Base-by-base conservation (phyloP, 2,888 invertebrate species). In the Ochropleura plecta region DNA sequence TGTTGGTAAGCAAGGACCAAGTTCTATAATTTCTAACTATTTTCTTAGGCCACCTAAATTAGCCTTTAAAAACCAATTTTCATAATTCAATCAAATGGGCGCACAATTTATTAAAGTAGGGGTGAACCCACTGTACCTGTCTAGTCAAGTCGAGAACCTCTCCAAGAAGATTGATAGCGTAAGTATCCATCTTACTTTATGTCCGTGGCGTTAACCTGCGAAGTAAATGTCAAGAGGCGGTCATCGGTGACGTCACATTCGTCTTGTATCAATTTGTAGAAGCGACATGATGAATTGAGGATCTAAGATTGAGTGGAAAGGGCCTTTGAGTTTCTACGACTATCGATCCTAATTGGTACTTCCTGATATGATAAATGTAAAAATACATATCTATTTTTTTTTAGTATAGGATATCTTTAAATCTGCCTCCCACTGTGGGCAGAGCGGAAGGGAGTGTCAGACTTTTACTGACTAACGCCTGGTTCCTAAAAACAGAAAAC, bases 91-190 rank as follows among this genome's bases (percentile, higher is more conserved):
- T 20, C 42, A 49, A 1, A 40, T 40, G 6, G 16, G 16, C 18
- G 46, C 20, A 6, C 30, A 62, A 44, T 60, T 65, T 51, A 14
- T 53, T 49, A 46, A 55, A 68, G 14, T 44, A 68, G 10, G 5
- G 14, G n/a, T 55, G 57, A 66, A 57, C 51, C 65, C 10, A 53
- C 42, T 64, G 51, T 57, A 49, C 18, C 55, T 63, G 57, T 67
- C 73, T 62, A 49, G 69, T 59, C 18, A 64, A 66, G 74, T 86
- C 83, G 78, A 84, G 73, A 83, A 86, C 88, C 87, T 87, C 87
- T 89, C 83, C 83, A 81, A 74, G 60, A 88, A 90, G 89, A 91
- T 91, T 91, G 87, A 91, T 88, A 84, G 86, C 79, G 71, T 60
- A 72, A 83, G 78, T 68, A 81, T 79, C 83, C 72, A 84, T 82